Percentiles rank a stretch among this genome's conserved stretches.
Conservation (phyloP, 2,888 invertebrate genomes). For the Ophonus ardosiacus region DNA sequence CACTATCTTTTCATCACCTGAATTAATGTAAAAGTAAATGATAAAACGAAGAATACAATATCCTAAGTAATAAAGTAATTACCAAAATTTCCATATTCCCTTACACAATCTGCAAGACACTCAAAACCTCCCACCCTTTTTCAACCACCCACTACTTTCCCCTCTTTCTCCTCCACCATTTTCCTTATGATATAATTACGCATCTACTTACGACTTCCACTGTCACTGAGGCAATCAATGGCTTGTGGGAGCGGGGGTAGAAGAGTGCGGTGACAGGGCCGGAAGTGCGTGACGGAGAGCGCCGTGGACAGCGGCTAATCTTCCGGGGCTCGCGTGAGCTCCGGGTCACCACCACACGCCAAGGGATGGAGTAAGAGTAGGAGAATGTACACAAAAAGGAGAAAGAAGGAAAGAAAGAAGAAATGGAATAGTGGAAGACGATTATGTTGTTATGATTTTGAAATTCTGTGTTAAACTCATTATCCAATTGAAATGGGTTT, state of each 20-base stretch:
- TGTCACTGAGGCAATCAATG: not conserved
- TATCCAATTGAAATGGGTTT: no score
- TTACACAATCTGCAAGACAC: no score
- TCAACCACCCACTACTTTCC: no score
- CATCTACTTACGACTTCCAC: not conserved
- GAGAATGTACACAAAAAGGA: not conserved
- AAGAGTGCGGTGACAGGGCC: conserved; percentile 59
- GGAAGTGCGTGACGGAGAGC: conserved; percentile 72
- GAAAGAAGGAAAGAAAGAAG: not conserved
- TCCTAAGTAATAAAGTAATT: no score
- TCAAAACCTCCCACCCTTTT: no score
- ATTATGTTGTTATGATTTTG: no score
- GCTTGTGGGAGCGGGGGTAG: conserved; percentile 41
- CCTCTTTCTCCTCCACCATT: no score
- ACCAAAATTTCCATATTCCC: no score
- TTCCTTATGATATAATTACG: not conserved
- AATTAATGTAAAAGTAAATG: no score
- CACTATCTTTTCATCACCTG: no score
- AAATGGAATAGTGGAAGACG: not conserved
- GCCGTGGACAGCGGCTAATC: conserved; percentile 73
- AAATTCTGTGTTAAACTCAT: no score
- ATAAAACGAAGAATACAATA: no score
- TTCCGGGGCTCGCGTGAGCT: conserved; percentile 72
- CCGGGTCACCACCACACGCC: not conserved
- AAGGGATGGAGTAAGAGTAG: not conserved